Base-by-base conservation (phyloP, 2,888 invertebrate species). In the Melieria picta region DNA sequence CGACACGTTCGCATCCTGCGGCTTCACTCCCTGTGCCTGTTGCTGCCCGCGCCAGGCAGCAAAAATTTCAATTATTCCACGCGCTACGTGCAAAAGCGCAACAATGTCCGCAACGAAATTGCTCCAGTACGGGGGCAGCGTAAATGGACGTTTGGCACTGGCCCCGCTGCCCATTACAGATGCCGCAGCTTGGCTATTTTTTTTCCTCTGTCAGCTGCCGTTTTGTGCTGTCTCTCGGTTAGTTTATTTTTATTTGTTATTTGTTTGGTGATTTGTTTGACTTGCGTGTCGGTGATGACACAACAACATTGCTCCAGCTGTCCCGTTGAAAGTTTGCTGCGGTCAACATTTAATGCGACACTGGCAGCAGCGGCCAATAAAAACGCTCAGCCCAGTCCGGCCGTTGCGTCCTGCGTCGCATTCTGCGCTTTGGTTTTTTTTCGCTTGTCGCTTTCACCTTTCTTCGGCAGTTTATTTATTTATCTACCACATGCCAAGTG, bases 201-300 rank as follows among this genome's bases (percentile, higher is more conserved):
- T 9, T 16, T 11, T 10, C 1, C 9, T 16, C 30, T n/a, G 43
- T 55, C 52, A 60, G 43, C 52, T 70, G 61, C 42, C 69, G 47
- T 56, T 55, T 47, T n/a, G 65, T 68, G 43, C 48, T 65, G 69
- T 66, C 50, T 5, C 7, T 11, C 43, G 13, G 58, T 65, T 56
- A 43, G 43, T 77, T 78, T 82, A 78, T 79, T 67, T 68, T 13
- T 58, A 30, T 64, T 64, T 72, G 58, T 60, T 72, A n/a, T 65
- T 80, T 82, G 81, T 77, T 82, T 81, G 80, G 69, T 80, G 82
- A 81, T 82, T 82, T 81, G 82, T 81, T 80, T 82, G 79, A 80
- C 81, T 81, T 81, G 81, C 81, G 81, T 81, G 81, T 82, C 81
- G 79, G 79, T 82, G 82, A 82, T 81, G 81, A 82, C 81, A 81